Conservation (phyloP, 1,140 invertebrate genomes). For the Zeugodacus cucurbitae region DNA sequence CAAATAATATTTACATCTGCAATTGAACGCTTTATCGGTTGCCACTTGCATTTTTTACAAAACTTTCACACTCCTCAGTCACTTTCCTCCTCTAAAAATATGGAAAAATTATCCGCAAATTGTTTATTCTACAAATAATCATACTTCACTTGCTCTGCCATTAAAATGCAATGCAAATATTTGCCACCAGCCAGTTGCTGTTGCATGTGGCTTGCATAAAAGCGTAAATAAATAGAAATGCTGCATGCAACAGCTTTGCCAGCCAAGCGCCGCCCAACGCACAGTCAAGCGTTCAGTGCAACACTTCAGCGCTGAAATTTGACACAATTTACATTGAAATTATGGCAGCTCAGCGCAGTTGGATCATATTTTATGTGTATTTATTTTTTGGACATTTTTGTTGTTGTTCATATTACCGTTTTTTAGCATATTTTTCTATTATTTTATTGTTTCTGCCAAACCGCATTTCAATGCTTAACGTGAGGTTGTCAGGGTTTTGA, state of each 20-base stretch:
- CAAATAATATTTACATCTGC: no score
- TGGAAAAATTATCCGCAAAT: no score
- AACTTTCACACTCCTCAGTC: neutral
- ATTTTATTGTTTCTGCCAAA: neutral
- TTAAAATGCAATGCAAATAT: neutral
- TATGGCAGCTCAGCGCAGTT: neutral
- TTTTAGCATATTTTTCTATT: neutral
- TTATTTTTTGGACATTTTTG: neutral
- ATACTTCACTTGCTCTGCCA: neutral
- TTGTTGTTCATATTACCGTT: neutral
- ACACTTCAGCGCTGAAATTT: neutral
- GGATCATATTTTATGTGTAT: neutral
- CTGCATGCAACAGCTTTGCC: neutral
- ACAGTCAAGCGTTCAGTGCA: neutral
- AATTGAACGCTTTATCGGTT: neutral
- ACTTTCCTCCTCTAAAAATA: no score
- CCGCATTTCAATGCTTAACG: neutral
- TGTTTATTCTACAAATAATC: neutral
- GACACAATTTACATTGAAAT: neutral
- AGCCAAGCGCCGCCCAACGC: neutral
- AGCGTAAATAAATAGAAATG: neutral
- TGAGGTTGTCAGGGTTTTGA: neutral
- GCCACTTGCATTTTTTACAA: neutral
- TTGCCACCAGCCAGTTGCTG: neutral
- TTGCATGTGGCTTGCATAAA: neutral